These are phyloP conservation scores for Brachyptera risi DNA, from an alignment of 2,888 invertebrate species.

Conservation along the genomic window DNA sequence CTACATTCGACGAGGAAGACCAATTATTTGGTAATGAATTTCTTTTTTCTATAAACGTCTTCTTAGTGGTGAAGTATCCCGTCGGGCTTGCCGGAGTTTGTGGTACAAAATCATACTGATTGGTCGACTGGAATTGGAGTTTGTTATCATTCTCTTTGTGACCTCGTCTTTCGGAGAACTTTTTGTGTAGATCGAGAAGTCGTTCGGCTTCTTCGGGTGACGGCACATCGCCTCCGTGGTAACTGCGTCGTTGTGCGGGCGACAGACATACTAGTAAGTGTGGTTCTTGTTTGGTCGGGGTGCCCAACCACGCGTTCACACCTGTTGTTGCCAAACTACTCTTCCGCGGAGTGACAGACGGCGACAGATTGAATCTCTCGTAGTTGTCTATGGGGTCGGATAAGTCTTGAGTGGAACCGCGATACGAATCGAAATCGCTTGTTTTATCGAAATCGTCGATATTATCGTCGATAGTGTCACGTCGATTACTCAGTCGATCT, in stretches of 20 bases:
- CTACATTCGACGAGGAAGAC: not conserved
- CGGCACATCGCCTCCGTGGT: conserved; percentile 24
- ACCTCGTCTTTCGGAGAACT: conserved; percentile 61
- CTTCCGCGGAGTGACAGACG: not conserved
- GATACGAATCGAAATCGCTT: not conserved
- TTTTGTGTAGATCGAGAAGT: conserved; percentile 64
- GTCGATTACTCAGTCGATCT: not conserved
- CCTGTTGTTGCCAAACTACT: not conserved
- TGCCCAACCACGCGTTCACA: conserved; percentile 50
- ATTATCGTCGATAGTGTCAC: not conserved
- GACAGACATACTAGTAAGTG: conserved; percentile 64
- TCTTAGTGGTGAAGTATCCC: not conserved
- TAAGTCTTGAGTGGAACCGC: not conserved
- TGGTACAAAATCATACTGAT: conserved; percentile 5
- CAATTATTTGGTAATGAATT: not conserved
- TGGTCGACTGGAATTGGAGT: conserved; percentile 10
- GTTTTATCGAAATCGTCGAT: not conserved
- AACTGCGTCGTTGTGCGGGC: conserved; percentile 54
- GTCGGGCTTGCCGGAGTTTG: conserved; percentile 1
- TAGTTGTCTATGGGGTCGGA: not conserved
- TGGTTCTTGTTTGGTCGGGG: conserved; percentile 59
- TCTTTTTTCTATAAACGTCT: not conserved
- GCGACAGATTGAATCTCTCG: not conserved
- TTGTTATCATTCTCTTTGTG: conserved; percentile 47
- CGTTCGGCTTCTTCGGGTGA: conserved; percentile 51